Conservation (phyloP, 2,888 invertebrate species). For the Ochropacha duplaris region DNA sequence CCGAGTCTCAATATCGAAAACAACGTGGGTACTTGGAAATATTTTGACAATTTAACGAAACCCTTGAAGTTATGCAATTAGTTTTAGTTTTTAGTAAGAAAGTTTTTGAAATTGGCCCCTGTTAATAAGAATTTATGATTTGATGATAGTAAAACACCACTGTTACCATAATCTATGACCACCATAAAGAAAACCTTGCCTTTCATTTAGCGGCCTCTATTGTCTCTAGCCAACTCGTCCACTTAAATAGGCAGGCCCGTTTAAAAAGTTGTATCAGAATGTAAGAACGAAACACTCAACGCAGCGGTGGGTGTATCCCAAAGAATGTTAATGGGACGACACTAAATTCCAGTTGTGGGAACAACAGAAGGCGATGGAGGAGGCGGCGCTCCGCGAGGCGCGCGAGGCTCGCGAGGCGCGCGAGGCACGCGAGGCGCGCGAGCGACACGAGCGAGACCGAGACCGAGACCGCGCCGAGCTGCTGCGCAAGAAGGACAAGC, state of each 20-base stretch:
- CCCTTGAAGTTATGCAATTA: neutral
- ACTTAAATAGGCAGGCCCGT: neutral
- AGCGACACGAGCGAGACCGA: constrained; percentile 89
- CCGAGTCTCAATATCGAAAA: neutral
- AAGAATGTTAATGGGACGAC: neutral
- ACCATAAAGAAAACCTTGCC: too few species aligned
- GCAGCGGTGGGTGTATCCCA: neutral
- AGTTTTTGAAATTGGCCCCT: too few species aligned
- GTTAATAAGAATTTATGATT: too few species aligned
- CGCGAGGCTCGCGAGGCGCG: constrained; percentile 90
- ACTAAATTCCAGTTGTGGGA: constrained; percentile 90
- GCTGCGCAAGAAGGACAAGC: constrained; percentile 95
- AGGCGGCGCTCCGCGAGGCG: constrained; percentile 91
- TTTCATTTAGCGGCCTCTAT: neutral
- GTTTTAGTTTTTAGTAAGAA: too few species aligned
- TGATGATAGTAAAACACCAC: too few species aligned
- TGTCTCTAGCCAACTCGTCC: neutral
- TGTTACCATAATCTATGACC: too few species aligned
- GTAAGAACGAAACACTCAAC: neutral
- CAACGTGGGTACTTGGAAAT: neutral
- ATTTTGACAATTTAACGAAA: neutral
- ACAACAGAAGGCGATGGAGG: constrained; percentile 92
- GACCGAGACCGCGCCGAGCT: constrained; percentile 93
- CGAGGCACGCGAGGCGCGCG: constrained; percentile 86
- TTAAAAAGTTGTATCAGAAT: neutral